These are phyloP conservation scores for Odontamblyopus rebecca DNA, from an alignment of 2,797 vertebrate species.

Conservation along the genomic window DNA sequence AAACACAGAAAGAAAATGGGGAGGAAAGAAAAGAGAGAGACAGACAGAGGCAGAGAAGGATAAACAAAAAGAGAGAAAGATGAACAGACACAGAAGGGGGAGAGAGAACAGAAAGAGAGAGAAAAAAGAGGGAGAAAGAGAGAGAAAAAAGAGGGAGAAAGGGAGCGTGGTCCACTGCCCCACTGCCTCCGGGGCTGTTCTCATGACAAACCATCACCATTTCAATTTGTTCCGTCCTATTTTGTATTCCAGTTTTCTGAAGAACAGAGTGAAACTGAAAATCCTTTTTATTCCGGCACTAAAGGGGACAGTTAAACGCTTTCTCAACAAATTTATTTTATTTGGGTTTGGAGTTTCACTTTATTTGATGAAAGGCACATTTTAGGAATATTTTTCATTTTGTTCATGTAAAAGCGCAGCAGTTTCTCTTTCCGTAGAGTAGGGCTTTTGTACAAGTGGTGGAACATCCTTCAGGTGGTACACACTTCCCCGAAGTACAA, in stretches of 20 bases:
- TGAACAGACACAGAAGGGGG: background rate
- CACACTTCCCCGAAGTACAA: too few relatives aligned
- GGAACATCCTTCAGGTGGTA: too few relatives aligned
- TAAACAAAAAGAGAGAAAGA: background rate
- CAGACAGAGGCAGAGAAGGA: background rate
- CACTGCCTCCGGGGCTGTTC: slow-evolving; percentile 47
- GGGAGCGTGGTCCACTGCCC: slow-evolving; percentile 31
- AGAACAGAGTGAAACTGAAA: background rate
- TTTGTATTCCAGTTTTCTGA: slow-evolving; percentile 3
- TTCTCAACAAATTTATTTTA: background rate
- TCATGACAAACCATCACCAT: slow-evolving; percentile 42
- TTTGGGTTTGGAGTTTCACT: too few relatives aligned
- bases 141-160: background rate
- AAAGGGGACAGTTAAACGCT: background rate
- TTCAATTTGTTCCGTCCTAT: background rate
- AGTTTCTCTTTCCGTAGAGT: too few relatives aligned
- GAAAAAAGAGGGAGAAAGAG: background rate
- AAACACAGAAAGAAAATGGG: too few relatives aligned
- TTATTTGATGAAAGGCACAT: too few relatives aligned
- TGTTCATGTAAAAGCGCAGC: too few relatives aligned
- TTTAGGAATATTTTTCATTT: too few relatives aligned
- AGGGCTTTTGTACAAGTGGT: too few relatives aligned
- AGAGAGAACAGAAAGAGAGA: background rate
- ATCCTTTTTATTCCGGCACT: background rate
- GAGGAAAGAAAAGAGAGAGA: background rate